These are phyloP conservation scores for Eretmochelys imbricata DNA, from an alignment of 2,113 vertebrate genomes.

Conservation along the genomic window DNA sequence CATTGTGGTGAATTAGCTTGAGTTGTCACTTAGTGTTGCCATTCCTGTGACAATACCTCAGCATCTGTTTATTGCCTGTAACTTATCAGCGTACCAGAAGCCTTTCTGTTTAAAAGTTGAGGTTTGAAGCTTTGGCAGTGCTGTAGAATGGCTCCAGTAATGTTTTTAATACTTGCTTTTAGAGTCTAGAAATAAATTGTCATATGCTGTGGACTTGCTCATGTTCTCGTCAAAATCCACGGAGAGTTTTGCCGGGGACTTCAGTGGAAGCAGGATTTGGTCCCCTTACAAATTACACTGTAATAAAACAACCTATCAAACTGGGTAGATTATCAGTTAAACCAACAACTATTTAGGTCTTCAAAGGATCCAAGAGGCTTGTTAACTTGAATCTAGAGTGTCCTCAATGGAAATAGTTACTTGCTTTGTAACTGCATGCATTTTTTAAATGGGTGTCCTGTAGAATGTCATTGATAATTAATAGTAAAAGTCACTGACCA, in stretches of 20 bases:
- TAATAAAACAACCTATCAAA: neutral
- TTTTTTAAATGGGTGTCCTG: neutral
- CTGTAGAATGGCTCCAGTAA: conserved; percentile 10
- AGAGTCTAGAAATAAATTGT: neutral
- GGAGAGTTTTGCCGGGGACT: neutral
- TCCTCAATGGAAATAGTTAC: neutral
- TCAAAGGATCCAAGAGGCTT: neutral
- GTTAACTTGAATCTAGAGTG: neutral
- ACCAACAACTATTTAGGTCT: neutral
- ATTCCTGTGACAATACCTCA: conserved; percentile 27
- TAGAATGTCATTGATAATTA: neutral
- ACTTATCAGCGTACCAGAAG: conserved; percentile 43
- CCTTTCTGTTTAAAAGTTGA: conserved; percentile 12
- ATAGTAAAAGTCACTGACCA: conserved; percentile 22
- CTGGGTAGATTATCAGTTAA: neutral
- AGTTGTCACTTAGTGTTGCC: conserved; percentile 25
- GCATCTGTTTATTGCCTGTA: conserved; percentile 35
- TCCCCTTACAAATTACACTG: neutral
- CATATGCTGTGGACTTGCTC: neutral
- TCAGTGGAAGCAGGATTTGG: neutral
- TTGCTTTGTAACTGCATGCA: neutral
- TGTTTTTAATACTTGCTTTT: conserved; percentile 22
- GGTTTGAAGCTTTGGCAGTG: conserved; percentile 24
- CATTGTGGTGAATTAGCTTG: conserved; percentile 25
- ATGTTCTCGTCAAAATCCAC: neutral